phyloP scores from a whole-genome alignment of 1,140 invertebrate species.

The Calliphora vicina region DNA sequence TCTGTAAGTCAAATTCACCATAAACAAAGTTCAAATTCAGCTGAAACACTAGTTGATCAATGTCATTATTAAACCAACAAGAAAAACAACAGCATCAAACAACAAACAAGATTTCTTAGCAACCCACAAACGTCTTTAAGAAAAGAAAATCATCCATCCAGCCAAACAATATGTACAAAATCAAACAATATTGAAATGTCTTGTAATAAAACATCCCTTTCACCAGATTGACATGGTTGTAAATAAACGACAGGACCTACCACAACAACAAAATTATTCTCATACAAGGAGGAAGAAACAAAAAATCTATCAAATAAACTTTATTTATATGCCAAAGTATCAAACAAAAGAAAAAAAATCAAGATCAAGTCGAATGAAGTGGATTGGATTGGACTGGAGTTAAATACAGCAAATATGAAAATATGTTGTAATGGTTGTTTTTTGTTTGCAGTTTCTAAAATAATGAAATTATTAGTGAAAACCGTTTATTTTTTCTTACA shows the following conservation, averaged over 20 bases:
- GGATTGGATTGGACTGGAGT: not conserved
- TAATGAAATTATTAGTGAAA: not conserved
- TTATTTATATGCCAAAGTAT: not conserved
- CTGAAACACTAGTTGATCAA: not conserved
- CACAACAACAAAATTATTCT: constrained; percentile 14
- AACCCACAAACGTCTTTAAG: not conserved
- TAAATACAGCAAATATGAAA: not conserved
- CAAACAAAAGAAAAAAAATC: not conserved
- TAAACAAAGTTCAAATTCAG: not conserved
- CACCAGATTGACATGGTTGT: constrained; percentile 31
- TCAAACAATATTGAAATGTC: constrained; percentile 28
- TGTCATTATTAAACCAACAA: not conserved
- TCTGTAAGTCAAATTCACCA: not conserved
- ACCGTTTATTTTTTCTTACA: no score
- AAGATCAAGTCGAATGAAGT: not conserved
- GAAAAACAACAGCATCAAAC: not conserved
- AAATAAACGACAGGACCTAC: constrained; percentile 35
- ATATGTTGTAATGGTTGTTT: not conserved
- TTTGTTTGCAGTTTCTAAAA: not conserved
- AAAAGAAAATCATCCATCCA: not conserved
- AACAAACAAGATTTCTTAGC: not conserved
- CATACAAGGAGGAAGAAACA: not conserved
- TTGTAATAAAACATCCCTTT: constrained; percentile 35
- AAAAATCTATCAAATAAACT: not conserved
- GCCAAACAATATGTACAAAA: not conserved